Evolutionary conservation across 2,797 vertebrate genomes (phyloP).

Genomic region (Phataginus tetradactyla): DNA sequence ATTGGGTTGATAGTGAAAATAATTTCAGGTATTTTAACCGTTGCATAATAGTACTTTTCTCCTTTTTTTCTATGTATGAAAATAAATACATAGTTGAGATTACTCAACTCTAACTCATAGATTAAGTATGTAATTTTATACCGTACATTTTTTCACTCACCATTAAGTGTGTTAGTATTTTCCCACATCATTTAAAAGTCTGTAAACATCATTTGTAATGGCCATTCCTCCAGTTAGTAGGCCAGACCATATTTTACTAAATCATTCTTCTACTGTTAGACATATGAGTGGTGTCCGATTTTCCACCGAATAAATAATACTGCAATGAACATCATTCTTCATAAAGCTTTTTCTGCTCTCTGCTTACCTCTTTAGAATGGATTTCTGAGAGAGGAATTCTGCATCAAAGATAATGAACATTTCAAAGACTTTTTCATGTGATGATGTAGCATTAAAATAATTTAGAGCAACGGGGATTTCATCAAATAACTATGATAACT

Average conservation of each 20-base stretch:
- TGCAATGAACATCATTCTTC: background rate
- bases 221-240: constrained; percentile 19
- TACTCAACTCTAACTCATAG: background rate
- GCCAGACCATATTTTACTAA: background rate
- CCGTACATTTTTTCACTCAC: background rate
- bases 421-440: background rate
- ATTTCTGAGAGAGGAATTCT: background rate
- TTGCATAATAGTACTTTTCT: background rate
- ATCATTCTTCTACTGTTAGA: background rate
- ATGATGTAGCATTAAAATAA: background rate
- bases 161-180: background rate
- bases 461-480: background rate
- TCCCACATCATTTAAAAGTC: background rate
- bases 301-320: constrained; percentile 30
- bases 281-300: background rate
- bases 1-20: background rate
- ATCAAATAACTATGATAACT: background rate
- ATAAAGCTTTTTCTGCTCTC: background rate
- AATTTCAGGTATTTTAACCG: background rate
- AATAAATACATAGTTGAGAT: background rate
- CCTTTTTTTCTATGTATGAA: background rate
- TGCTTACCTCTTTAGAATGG: background rate
- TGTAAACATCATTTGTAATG: background rate
- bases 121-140: background rate
- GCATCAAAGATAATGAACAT: background rate